Evolutionary conservation across 2,113 vertebrate species (phyloP).

Genomic region (Pomatorhinus ruficollis): DNA sequence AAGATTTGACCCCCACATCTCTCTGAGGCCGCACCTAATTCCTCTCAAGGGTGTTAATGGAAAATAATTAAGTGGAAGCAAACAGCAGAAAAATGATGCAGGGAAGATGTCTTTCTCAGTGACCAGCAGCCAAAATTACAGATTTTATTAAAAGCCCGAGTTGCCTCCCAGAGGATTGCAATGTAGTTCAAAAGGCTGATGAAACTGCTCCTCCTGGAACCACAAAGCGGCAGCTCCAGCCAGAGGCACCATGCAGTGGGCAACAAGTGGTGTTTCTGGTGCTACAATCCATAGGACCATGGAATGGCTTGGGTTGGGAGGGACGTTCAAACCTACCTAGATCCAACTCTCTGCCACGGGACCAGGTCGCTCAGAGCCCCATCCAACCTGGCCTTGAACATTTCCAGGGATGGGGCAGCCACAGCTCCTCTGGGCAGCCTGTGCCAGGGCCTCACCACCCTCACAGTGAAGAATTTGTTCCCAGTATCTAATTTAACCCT

Average conservation of each 20-base stretch:
- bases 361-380: background rate
- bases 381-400: background rate
- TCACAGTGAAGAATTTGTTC: background rate
- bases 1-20: background rate
- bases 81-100: background rate
- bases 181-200: fast-evolving
- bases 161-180: background rate
- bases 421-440: background rate
- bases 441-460: background rate
- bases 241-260: background rate
- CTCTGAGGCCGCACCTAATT: background rate
- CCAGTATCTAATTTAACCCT: background rate
- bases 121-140: background rate
- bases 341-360: background rate
- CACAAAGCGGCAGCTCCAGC: background rate
- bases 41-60: background rate
- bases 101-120: background rate
- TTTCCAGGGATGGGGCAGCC: background rate
- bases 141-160: background rate
- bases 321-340: background rate
- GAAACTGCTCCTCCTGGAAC: background rate
- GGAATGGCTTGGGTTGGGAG: background rate
- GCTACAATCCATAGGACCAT: background rate
- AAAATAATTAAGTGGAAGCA: background rate
- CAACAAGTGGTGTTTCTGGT: background rate